phyloP scores from a whole-genome alignment of 2,113 vertebrate genomes.

The Scortum barcoo region DNA sequence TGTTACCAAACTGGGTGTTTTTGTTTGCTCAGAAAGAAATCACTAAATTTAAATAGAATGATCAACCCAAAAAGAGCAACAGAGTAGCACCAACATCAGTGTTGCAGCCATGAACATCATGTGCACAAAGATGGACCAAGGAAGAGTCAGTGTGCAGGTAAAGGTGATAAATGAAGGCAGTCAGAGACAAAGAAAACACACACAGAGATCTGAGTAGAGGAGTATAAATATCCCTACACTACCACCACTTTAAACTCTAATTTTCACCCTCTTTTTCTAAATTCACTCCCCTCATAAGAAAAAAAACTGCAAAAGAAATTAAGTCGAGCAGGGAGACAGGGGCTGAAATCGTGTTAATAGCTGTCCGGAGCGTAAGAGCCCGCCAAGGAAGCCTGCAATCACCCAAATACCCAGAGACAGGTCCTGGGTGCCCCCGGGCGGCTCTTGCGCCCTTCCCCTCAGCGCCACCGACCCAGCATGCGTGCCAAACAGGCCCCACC shows the following conservation, averaged over 20 bases:
- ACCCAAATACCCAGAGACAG: slow-evolving; percentile 87
- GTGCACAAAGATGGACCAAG: not conserved
- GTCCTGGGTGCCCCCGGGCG: slow-evolving; percentile 82
- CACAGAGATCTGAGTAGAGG: not conserved
- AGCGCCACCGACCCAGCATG: slow-evolving; percentile 71
- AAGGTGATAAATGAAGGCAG: not conserved
- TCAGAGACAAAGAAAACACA: slow-evolving; percentile 13
- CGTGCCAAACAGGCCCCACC: slow-evolving; percentile 75
- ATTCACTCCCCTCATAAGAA: not conserved
- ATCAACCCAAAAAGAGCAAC: slow-evolving; percentile 5
- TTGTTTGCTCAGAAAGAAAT: slow-evolving; percentile 16
- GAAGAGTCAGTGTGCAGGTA: not conserved
- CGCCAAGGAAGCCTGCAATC: slow-evolving; percentile 78
- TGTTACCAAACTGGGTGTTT: slow-evolving; percentile 1
- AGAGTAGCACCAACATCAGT: not conserved
- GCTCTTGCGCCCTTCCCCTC: slow-evolving; percentile 74
- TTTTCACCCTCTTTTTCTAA: slow-evolving; percentile 1
- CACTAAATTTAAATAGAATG: not conserved
- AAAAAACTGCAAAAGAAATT: slow-evolving; percentile 68
- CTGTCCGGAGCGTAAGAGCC: slow-evolving; percentile 76
- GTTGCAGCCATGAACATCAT: not conserved
- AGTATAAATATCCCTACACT: not conserved
- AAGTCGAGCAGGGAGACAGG: slow-evolving; percentile 83
- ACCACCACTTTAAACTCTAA: not conserved
- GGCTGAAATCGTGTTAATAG: slow-evolving; percentile 91